Conservation (phyloP, 2,113 vertebrate genomes). For the Microtus ochrogaster region DNA sequence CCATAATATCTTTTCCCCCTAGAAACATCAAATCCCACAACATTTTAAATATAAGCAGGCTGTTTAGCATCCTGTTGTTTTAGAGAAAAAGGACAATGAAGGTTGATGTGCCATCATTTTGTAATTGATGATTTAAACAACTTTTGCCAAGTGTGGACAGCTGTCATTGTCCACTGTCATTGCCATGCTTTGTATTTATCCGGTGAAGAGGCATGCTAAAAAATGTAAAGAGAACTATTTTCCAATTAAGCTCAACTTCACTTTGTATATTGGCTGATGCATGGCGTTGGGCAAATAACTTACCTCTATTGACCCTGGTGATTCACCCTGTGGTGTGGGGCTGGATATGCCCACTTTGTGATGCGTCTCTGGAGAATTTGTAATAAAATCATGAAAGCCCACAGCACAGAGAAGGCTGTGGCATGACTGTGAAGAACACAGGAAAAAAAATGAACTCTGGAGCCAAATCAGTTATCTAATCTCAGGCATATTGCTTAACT, state of each 20-base stretch:
- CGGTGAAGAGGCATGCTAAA: background rate
- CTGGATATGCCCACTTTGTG: background rate
- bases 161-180: background rate
- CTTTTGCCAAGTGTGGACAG: background rate
- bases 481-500: background rate
- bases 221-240: background rate
- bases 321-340: background rate
- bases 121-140: background rate
- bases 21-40: constrained; percentile 20
- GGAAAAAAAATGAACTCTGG: background rate
- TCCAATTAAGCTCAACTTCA: background rate
- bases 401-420: background rate
- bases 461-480: background rate
- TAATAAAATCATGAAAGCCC: background rate
- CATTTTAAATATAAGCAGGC: background rate
- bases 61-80: background rate
- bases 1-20: background rate
- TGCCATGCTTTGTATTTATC: background rate
- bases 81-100: background rate
- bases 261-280: background rate
- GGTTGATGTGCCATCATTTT: background rate
- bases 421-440: background rate
- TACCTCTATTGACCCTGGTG: background rate
- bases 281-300: background rate
- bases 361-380: background rate